phyloP scores from a whole-genome alignment of 2,797 vertebrate genomes.

The Vespertilio murinus region DNA sequence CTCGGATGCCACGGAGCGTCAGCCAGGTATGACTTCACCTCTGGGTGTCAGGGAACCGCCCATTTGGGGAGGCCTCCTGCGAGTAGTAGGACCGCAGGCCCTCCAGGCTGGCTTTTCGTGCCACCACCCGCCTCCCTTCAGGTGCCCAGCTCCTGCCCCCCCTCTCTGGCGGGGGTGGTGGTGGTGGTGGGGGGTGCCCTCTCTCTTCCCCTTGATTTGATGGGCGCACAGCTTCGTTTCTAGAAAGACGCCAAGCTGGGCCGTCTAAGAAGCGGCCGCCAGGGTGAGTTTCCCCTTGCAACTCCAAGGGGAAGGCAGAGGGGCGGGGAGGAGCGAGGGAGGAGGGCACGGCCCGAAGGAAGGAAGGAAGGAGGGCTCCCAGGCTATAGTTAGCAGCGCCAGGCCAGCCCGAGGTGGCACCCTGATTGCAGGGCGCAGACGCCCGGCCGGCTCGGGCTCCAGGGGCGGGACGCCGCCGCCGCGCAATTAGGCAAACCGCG shows the following conservation, averaged over 20 bases:
- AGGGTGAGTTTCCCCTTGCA: conserved; percentile 82
- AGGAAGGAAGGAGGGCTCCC: conserved; percentile 66
- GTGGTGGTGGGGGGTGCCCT: too few relatives aligned
- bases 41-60: accelerated
- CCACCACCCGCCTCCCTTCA: background rate
- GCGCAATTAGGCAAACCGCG: conserved; percentile 62
- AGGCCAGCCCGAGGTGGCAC: conserved; percentile 76
- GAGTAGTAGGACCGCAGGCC: background rate
- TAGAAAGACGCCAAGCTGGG: conserved; percentile 75
- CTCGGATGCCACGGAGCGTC: accelerated
- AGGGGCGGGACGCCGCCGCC: conserved; percentile 66
- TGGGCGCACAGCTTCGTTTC: conserved; percentile 71
- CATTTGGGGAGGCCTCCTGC: accelerated
- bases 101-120: background rate
- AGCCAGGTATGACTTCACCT: accelerated
- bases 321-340: conserved; percentile 42
- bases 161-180: background rate
- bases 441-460: conserved; percentile 71
- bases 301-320: conserved; percentile 71
- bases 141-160: accelerated
- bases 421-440: conserved; percentile 78
- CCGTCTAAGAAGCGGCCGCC: conserved; percentile 77
- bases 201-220: background rate
- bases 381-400: conserved; percentile 80
- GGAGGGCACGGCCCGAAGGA: conserved; percentile 57